Conservation (phyloP, 1,140 invertebrate genomes). For the Drosophila equinoxialis region DNA sequence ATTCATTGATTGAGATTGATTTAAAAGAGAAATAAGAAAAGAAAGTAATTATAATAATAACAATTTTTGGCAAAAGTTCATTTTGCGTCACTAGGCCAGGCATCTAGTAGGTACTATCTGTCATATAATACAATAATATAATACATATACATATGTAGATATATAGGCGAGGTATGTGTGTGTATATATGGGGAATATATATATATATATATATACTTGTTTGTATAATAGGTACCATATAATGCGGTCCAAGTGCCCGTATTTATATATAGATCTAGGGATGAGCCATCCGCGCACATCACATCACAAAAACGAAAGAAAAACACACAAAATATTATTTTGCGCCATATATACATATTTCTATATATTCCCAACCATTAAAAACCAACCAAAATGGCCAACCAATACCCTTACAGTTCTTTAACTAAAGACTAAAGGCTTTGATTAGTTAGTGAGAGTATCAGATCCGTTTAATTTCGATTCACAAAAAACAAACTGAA, state of each 20-base stretch:
- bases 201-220: background rate
- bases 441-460: too few relatives aligned
- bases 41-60: slow-evolving; percentile 36
- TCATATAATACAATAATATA: slow-evolving; percentile 12
- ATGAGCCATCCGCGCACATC: slow-evolving; percentile 39
- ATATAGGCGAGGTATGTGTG: background rate
- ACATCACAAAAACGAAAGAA: slow-evolving; percentile 3
- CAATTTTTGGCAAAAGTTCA: slow-evolving; percentile 44
- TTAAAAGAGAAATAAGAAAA: background rate
- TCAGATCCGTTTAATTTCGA: too few relatives aligned
- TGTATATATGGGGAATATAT: background rate
- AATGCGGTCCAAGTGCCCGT: slow-evolving; percentile 14
- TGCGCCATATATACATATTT: slow-evolving; percentile 54
- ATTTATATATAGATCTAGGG: slow-evolving; percentile 43
- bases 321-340: slow-evolving; percentile 28
- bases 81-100: slow-evolving; percentile 50
- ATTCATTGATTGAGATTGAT: slow-evolving; percentile 2
- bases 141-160: slow-evolving; percentile 5
- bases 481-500: too few relatives aligned
- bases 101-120: slow-evolving; percentile 29
- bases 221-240: slow-evolving; percentile 19
- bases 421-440: background rate
- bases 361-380: slow-evolving; percentile 19
- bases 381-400: background rate
- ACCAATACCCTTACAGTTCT: background rate